These are phyloP conservation scores for Pseudanteris insignis DNA, from an alignment of 2,888 invertebrate species.

Conservation along the genomic window DNA sequence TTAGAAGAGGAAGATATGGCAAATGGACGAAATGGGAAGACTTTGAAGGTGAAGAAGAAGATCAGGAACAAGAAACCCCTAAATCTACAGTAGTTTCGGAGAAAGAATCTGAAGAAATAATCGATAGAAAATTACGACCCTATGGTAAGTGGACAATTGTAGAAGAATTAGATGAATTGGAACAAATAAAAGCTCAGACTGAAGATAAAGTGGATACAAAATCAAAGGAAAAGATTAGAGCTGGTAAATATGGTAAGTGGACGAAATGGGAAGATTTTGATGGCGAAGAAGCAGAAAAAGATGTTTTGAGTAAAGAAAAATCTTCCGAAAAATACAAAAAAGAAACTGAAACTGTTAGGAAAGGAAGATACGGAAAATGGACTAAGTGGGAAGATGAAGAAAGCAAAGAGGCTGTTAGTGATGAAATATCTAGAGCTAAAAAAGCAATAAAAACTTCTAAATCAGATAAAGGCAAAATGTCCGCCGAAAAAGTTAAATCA, in stretches of 20 bases:
- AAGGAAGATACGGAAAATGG: conserved; percentile 24
- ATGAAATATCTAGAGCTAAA: not conserved
- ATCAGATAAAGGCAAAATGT: not conserved
- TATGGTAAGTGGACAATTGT: conserved; percentile 39
- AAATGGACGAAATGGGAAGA: conserved; percentile 38
- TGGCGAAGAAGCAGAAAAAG: no score
- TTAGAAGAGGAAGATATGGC: conserved; percentile 57
- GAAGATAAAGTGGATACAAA: not conserved
- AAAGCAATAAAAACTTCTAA: conserved; percentile 1
- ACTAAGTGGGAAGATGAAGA: conserved; percentile 15
- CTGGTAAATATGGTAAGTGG: conserved; percentile 31
- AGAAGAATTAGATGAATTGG: conserved; percentile 27
- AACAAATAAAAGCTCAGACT: conserved; percentile 7
- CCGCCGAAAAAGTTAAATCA: not conserved
- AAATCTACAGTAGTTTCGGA: not conserved
- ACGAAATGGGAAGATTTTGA: conserved; percentile 28
- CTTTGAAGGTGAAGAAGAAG: conserved; percentile 15
- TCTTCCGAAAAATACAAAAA: not conserved
- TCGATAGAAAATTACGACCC: conserved; percentile 23
- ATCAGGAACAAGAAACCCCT: not conserved
- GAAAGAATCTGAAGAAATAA: conserved; percentile 8
- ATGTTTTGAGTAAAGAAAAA: no score
- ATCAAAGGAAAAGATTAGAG: conserved; percentile 4
- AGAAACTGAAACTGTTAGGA: conserved; percentile 14
- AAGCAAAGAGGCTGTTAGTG: not conserved